These are phyloP conservation scores for Artemia sinica DNA, from an alignment of 2,888 invertebrate genomes.

Conservation along the genomic window DNA sequence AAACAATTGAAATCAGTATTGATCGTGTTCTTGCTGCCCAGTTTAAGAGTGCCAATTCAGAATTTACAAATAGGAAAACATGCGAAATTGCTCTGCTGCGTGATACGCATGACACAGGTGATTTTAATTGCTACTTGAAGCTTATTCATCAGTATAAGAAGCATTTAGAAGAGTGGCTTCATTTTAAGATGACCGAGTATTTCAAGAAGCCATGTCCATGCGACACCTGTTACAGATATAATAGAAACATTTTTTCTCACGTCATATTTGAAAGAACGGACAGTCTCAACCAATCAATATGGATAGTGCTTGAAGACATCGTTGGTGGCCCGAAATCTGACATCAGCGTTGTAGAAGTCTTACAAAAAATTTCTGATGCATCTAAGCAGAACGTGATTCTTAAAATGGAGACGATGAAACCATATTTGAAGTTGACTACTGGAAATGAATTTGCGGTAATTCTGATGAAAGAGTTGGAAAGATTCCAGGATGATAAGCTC, in stretches of 20 bases:
- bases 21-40: constrained; percentile 10
- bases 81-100: constrained; percentile 1
- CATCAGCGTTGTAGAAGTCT: not conserved
- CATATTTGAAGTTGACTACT: too few species aligned
- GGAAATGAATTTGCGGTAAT: too few species aligned
- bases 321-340: too few species aligned
- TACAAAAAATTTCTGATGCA: not conserved
- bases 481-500: too few species aligned
- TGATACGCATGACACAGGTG: not conserved
- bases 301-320: too few species aligned
- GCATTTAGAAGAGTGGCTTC: not conserved
- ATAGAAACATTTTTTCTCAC: not conserved
- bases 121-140: not conserved
- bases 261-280: not conserved
- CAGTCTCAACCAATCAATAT: too few species aligned
- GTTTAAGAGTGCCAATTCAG: not conserved
- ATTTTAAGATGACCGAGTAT: not conserved
- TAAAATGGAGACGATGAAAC: not conserved
- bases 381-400: not conserved
- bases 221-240: not conserved
- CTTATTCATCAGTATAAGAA: constrained; percentile 1
- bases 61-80: not conserved
- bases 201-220: not conserved
- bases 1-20: not conserved
- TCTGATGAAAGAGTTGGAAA: too few species aligned